Evolutionary conservation across 2,797 vertebrate genomes (phyloP).

Genomic region (Meda fulgida): DNA sequence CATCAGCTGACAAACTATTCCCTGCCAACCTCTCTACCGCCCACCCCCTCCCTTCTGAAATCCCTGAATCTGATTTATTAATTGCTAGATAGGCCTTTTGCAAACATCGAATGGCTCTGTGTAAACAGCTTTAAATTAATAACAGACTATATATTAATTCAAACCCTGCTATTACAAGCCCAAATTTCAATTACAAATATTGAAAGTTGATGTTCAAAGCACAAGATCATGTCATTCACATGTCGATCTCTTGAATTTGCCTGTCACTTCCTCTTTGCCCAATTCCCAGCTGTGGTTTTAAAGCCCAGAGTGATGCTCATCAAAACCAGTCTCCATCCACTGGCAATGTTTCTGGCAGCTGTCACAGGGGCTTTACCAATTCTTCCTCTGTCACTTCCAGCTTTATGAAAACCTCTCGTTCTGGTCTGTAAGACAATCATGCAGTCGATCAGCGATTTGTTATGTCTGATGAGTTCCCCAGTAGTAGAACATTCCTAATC

Average conservation of each 20-base stretch:
- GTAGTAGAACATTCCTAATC: conserved; percentile 38
- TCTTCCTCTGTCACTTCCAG: conserved; percentile 44
- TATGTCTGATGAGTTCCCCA: conserved; percentile 46
- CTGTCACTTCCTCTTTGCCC: conserved; percentile 37
- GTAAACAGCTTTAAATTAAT: conserved; percentile 56
- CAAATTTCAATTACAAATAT: too few relatives aligned
- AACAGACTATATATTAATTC: conserved; percentile 49
- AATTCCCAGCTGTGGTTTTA: conserved; percentile 21
- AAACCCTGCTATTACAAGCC: conserved; percentile 50
- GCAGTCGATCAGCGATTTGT: conserved; percentile 52
- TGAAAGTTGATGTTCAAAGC: conserved; percentile 18
- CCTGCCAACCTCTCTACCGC: not conserved
- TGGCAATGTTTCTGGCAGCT: conserved; percentile 43
- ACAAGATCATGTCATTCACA: not conserved
- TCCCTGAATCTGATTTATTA: conserved; percentile 53
- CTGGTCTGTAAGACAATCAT: conserved; percentile 56
- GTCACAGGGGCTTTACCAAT: conserved; percentile 45
- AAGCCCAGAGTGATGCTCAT: conserved; percentile 35
- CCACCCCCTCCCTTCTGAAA: conserved; percentile 12
- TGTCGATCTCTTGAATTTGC: conserved; percentile 1
- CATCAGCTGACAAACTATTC: conserved; percentile 24
- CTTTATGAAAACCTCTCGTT: conserved; percentile 52
- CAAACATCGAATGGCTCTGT: conserved; percentile 51
- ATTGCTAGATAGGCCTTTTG: conserved; percentile 36
- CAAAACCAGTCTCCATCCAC: conserved; percentile 43